Conservation (phyloP, 2,113 vertebrate genomes). For the Myiagra hebetior region DNA sequence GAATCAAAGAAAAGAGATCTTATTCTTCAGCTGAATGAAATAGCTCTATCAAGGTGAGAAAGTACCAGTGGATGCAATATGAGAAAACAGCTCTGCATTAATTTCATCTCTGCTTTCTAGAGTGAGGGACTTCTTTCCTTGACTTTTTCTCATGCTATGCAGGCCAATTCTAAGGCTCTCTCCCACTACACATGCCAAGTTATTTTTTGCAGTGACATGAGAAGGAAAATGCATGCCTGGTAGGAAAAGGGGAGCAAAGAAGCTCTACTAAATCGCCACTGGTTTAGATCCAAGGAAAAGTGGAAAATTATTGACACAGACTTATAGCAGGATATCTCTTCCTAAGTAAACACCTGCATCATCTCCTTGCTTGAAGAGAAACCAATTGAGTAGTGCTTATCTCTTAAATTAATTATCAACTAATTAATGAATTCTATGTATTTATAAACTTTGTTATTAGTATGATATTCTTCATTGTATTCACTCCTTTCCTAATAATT, state of each 20-base stretch:
- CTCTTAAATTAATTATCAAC: constrained; percentile 23
- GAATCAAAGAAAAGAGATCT: not conserved
- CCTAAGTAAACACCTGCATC: not conserved
- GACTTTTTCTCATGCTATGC: not conserved
- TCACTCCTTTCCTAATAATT: constrained; percentile 18
- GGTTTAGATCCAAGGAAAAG: not conserved
- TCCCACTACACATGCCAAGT: not conserved
- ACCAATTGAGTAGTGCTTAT: constrained; percentile 4
- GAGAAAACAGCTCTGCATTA: not conserved
- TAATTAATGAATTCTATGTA: constrained; percentile 23
- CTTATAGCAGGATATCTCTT: not conserved
- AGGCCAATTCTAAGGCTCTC: not conserved
- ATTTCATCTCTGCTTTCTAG: not conserved
- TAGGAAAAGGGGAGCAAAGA: not conserved
- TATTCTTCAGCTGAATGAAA: not conserved
- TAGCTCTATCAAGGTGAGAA: not conserved
- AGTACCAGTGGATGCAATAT: not conserved
- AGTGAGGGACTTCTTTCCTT: not conserved
- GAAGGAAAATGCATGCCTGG: not conserved
- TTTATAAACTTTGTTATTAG: constrained; percentile 37
- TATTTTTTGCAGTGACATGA: not conserved
- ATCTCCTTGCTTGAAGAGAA: not conserved
- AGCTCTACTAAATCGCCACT: not conserved
- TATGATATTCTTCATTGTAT: constrained; percentile 16
- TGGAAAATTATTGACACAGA: not conserved